These are phyloP conservation scores for Sardina pilchardus DNA, from an alignment of 2,113 vertebrate genomes.

Conservation along the genomic window DNA sequence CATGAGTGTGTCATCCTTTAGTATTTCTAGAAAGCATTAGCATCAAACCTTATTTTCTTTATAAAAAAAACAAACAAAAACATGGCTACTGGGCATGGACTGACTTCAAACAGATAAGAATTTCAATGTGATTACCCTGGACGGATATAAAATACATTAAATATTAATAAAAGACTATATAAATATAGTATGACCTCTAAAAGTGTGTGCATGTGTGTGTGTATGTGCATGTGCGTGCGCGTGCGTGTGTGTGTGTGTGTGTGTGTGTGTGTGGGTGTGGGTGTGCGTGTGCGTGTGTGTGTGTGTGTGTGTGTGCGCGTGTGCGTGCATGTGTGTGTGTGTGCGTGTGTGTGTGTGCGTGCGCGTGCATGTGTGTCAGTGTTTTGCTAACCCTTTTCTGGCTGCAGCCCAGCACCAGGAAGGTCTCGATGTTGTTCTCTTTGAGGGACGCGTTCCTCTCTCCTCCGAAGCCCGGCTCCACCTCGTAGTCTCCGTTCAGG, in stretches of 20 bases:
- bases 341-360: neutral
- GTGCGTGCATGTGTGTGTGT: neutral
- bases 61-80: too few species aligned
- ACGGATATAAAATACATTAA: neutral
- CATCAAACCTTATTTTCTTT: neutral
- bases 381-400: conserved; percentile 83
- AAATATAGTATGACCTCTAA: neutral
- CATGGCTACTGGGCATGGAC: neutral
- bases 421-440: conserved; percentile 91
- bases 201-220: neutral
- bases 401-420: conserved; percentile 92
- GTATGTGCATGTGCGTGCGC: neutral
- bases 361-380: neutral
- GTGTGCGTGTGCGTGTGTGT: neutral
- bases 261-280: conserved; percentile 30
- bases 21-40: neutral
- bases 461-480: conserved; percentile 87
- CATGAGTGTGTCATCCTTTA: neutral
- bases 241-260: conserved; percentile 20
- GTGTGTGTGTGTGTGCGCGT: neutral
- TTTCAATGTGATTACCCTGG: neutral
- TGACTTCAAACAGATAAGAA: neutral
- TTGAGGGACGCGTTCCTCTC: conserved; percentile 93
- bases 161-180: neutral
- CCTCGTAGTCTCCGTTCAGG: conserved; percentile 93